Conservation (phyloP, 2,888 invertebrate genomes). For the Xestobium rufovillosum region DNA sequence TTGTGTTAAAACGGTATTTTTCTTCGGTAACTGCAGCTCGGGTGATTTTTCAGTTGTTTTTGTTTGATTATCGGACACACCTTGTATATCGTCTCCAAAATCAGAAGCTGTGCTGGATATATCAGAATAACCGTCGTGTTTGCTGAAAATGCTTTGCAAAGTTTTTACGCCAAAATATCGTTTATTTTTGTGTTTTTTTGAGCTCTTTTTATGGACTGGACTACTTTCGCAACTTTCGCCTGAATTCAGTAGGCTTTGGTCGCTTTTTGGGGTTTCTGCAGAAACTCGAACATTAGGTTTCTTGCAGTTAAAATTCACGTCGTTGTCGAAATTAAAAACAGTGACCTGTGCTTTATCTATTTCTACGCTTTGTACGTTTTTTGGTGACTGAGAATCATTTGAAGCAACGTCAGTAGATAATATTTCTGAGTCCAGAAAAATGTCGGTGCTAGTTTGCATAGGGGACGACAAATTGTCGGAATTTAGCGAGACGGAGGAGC, state of each 20-base stretch:
- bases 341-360: constrained; percentile 7
- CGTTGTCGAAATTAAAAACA: constrained; percentile 24
- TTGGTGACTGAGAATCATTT: constrained; percentile 44
- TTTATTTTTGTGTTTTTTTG: constrained; percentile 44
- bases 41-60: constrained; percentile 9
- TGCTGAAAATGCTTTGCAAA: constrained; percentile 42
- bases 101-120: constrained; percentile 42
- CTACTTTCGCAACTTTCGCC: constrained; percentile 46
- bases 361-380: constrained; percentile 29
- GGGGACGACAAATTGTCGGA: constrained; percentile 45
- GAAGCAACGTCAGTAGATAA: constrained; percentile 41
- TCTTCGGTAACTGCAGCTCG: not conserved
- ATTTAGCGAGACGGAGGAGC: constrained; percentile 42
- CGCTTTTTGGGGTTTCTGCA: constrained; percentile 41
- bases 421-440: constrained; percentile 42
- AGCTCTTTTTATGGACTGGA: constrained; percentile 48
- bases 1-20: constrained; percentile 29
- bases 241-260: constrained; percentile 41
- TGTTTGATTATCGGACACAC: constrained; percentile 10
- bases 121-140: constrained; percentile 42
- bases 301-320: constrained; percentile 25
- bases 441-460: constrained; percentile 46
- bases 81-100: constrained; percentile 31
- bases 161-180: constrained; percentile 48
- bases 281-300: constrained; percentile 30